Conservation (phyloP, 2,888 invertebrate species). For the Eupithecia vulgata region DNA sequence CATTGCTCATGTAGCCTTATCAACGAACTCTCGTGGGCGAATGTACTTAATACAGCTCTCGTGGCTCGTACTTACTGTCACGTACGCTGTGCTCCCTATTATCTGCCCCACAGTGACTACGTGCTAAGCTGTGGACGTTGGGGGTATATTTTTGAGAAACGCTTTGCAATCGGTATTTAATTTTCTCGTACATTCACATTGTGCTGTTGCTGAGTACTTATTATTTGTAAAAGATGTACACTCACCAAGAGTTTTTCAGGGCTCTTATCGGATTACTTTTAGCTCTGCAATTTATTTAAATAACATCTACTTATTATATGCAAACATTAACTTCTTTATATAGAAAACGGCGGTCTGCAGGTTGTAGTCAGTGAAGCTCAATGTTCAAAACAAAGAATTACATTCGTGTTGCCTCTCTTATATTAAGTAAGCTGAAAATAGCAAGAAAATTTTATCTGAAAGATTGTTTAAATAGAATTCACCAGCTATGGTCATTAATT, state of each 20-base stretch:
- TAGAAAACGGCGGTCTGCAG: not conserved
- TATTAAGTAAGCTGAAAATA: not conserved
- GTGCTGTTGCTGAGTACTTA: not conserved
- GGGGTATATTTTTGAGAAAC: not conserved
- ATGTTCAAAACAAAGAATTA: not conserved
- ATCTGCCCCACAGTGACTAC: not conserved
- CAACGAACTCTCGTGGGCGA: not conserved
- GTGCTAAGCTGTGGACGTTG: not conserved
- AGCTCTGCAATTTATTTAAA: not conserved
- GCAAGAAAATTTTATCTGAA: not conserved
- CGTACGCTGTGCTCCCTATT: not conserved
- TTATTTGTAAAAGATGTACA: constrained; percentile 3
- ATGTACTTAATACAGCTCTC: not conserved
- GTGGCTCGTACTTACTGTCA: not conserved
- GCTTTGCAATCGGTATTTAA: not conserved
- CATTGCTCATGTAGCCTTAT: not conserved
- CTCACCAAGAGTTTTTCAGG: not conserved
- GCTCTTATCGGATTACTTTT: not conserved
- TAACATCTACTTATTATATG: not conserved
- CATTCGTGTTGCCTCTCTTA: not conserved
- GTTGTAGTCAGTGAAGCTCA: not conserved
- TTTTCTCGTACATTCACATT: not conserved
- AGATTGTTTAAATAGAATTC: not conserved
- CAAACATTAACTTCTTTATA: not conserved
- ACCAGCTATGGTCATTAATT: not conserved